Evolutionary conservation across 2,113 vertebrate species (phyloP).

Genomic region (Stercorarius parasiticus): DNA sequence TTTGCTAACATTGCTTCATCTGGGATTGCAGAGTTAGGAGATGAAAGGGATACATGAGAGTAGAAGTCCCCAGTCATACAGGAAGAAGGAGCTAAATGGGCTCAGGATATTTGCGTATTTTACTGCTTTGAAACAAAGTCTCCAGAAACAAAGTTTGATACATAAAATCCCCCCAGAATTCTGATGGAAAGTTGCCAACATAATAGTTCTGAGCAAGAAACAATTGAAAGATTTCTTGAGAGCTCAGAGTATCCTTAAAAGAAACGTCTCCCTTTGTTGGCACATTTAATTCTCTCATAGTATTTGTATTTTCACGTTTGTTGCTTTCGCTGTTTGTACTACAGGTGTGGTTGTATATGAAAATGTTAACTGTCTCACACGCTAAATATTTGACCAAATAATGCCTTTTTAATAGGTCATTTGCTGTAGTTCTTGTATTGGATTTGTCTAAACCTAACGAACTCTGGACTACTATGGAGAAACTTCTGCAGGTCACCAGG

Average conservation of each 20-base stretch:
- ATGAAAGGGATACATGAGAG: not conserved
- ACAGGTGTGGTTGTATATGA: not conserved
- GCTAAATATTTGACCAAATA: not conserved
- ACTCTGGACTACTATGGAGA: conserved; percentile 91
- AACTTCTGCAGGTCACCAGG: conserved; percentile 81
- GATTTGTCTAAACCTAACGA: conserved; percentile 89
- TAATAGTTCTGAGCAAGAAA: not conserved
- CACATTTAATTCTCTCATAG: not conserved
- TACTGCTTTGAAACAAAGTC: not conserved
- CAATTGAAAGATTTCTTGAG: not conserved
- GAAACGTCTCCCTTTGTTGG: not conserved
- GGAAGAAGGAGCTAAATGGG: not conserved
- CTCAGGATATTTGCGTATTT: not conserved
- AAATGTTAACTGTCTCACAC: not conserved
- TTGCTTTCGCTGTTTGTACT: not conserved
- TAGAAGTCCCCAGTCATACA: not conserved
- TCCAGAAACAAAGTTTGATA: not conserved
- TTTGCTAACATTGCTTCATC: not conserved
- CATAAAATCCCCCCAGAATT: not conserved
- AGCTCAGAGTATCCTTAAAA: not conserved
- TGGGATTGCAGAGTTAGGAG: not conserved
- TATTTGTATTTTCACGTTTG: not conserved
- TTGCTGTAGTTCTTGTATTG: conserved; percentile 88
- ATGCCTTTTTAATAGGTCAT: conserved; percentile 75
- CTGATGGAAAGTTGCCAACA: not conserved